Evolutionary conservation across 1,140 invertebrate species (phyloP).

Genomic region (Plutomurus gul): DNA sequence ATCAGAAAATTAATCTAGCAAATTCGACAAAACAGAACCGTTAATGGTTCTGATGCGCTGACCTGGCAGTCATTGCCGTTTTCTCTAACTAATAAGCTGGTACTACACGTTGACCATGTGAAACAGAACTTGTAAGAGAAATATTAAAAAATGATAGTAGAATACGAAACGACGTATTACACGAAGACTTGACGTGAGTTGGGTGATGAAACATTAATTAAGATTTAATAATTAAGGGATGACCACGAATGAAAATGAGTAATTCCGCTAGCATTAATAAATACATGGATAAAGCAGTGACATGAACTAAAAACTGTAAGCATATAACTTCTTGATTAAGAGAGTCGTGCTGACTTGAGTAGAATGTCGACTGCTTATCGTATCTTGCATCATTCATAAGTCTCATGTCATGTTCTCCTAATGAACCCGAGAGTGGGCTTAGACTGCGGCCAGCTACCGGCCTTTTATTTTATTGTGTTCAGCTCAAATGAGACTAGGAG

Average conservation of each 20-base stretch:
- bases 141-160: neutral
- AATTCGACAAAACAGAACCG: neutral
- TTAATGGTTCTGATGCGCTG: neutral
- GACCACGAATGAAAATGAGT: slow-evolving; percentile 15
- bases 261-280: neutral
- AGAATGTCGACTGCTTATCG: slow-evolving; percentile 10
- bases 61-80: neutral
- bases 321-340: slow-evolving; percentile 25
- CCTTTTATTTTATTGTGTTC: too few relatives aligned
- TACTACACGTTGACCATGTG: neutral
- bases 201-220: slow-evolving; percentile 29
- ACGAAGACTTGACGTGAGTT: neutral
- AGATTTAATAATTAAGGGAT: slow-evolving; percentile 34
- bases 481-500: too few relatives aligned
- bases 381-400: neutral
- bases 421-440: slow-evolving; percentile 1
- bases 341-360: slow-evolving; percentile 3
- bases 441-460: neutral
- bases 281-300: neutral
- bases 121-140: neutral
- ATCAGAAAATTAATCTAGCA: neutral
- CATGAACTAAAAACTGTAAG: slow-evolving; percentile 10
- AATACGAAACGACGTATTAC: neutral
- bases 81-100: neutral
- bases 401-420: neutral